Conservation (phyloP, 1,140 invertebrate species). For the Zeugodacus cucurbitae region DNA sequence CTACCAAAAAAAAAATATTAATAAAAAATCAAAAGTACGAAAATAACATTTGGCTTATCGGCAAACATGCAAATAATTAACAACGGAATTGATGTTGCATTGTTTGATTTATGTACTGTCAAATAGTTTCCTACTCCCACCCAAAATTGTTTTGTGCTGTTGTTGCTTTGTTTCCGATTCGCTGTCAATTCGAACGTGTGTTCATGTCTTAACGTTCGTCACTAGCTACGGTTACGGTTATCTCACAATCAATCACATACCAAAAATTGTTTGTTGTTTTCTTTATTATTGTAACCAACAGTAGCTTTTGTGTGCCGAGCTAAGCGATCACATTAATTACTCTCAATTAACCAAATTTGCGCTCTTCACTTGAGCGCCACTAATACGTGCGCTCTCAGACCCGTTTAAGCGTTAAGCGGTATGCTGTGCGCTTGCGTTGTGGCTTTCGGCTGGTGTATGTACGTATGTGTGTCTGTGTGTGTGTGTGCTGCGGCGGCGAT, state of each 20-base stretch:
- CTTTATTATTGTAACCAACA: not conserved
- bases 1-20: not conserved
- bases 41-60: not conserved
- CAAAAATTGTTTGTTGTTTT: not conserved
- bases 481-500: not conserved
- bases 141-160: not conserved
- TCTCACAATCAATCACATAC: not conserved
- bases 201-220: not conserved
- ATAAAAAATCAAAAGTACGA: not conserved
- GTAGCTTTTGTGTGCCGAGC: not conserved
- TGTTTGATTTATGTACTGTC: conserved; percentile 10
- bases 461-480: not conserved
- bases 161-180: not conserved
- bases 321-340: not conserved
- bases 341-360: not conserved
- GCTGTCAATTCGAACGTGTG: not conserved
- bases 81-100: not conserved
- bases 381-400: not conserved
- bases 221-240: not conserved
- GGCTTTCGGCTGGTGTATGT: not conserved
- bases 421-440: conserved; percentile 1
- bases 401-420: not conserved
- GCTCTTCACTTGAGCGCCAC: not conserved
- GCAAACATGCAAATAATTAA: not conserved
- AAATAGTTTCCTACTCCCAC: conserved; percentile 17